Percentiles rank a stretch among this genome's conserved stretches.
These are phyloP conservation scores for Microdon myrmicae DNA, from an alignment of 2,888 invertebrate species.

Conservation along the genomic window DNA sequence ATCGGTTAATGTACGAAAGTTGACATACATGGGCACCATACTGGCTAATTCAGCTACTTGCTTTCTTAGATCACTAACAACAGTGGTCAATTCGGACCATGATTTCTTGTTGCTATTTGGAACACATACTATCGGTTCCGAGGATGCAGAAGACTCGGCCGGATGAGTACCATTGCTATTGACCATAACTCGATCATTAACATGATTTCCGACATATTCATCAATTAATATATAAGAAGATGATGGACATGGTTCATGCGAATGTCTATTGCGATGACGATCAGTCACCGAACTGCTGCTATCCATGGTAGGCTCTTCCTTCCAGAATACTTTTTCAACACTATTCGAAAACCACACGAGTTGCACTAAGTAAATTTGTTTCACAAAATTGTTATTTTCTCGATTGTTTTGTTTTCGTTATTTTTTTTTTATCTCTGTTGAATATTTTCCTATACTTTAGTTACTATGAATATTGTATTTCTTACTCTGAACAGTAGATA, in stretches of 20 bases:
- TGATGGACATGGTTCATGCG: constrained; percentile 58
- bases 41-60: constrained; percentile 81
- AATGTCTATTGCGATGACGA: constrained; percentile 53
- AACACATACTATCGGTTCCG: constrained; percentile 18
- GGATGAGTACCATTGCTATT: constrained; percentile 53
- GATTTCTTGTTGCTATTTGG: constrained; percentile 65
- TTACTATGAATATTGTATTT: neutral
- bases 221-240: constrained; percentile 63
- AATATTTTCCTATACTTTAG: neutral
- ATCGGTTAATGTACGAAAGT: constrained; percentile 81
- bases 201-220: constrained; percentile 60
- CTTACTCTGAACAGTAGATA: too few relatives aligned
- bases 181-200: constrained; percentile 60
- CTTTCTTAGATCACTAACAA: constrained; percentile 83
- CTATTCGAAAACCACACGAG: constrained; percentile 40
- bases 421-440: constrained; percentile 1
- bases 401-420: neutral
- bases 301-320: constrained; percentile 50
- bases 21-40: constrained; percentile 84
- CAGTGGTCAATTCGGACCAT: constrained; percentile 84
- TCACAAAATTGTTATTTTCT: constrained; percentile 9
- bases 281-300: constrained; percentile 52
- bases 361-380: constrained; percentile 12
- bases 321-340: constrained; percentile 46
- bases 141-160: constrained; percentile 57